These are phyloP conservation scores for Archivesica marissinica DNA, from an alignment of 1,140 invertebrate genomes.

Conservation along the genomic window DNA sequence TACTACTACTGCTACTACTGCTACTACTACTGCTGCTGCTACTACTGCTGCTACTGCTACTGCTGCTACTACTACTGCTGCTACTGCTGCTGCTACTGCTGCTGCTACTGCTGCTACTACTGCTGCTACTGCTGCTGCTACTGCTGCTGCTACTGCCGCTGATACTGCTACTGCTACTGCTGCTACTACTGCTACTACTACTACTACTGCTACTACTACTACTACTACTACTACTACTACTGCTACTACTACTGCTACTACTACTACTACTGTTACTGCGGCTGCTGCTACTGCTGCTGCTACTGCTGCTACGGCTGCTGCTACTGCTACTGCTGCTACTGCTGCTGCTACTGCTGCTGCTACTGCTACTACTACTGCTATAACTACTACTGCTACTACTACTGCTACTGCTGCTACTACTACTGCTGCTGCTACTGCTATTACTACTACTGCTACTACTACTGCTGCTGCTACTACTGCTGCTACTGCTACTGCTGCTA, in stretches of 20 bases:
- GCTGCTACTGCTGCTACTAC: conserved; percentile 26
- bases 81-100: conserved; percentile 17
- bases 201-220: conserved; percentile 29
- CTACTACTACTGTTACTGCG: conserved; percentile 32
- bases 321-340: conserved; percentile 16
- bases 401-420: no score
- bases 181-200: conserved; percentile 21
- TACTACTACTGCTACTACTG: conserved; percentile 18
- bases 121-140: conserved; percentile 23
- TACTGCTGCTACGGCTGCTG: no score
- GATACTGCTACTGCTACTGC: conserved; percentile 8
- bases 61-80: conserved; percentile 18
- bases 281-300: no score
- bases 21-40: conserved; percentile 36
- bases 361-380: no score
- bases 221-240: conserved; percentile 32
- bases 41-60: conserved; percentile 29
- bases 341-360: no score
- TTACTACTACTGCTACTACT: background rate
- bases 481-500: conserved; percentile 4
- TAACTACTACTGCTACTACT: no score
- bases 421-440: conserved; percentile 3
- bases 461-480: conserved; percentile 18
- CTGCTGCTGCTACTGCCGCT: conserved; percentile 13
- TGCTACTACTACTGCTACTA: conserved; percentile 22